phyloP scores from a whole-genome alignment of 2,888 invertebrate genomes.

The Diarsia mendica region DNA sequence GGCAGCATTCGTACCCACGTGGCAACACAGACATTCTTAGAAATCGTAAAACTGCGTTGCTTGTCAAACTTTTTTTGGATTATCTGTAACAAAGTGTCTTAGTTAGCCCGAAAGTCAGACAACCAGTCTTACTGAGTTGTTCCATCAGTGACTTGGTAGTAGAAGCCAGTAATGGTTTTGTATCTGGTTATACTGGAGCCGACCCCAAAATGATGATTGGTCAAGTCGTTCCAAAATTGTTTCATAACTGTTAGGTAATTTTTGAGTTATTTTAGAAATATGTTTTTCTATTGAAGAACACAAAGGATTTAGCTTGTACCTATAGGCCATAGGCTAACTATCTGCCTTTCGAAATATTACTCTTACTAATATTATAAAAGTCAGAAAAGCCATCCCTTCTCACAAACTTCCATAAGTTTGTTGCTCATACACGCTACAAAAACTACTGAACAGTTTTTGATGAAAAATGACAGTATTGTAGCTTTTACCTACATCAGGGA shows the following conservation, averaged over 20 bases:
- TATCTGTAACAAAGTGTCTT: conserved; percentile 36
- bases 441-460: neutral
- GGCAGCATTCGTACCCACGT: conserved; percentile 79
- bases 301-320: neutral
- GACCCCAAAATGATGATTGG: neutral
- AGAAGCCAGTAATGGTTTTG: too few species aligned
- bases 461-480: neutral
- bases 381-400: too few species aligned
- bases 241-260: neutral
- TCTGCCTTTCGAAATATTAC: neutral
- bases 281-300: neutral
- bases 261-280: neutral
- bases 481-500: neutral
- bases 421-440: neutral
- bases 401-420: neutral
- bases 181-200: neutral
- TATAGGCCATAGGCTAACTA: neutral
- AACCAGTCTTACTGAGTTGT: neutral
- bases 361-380: neutral
- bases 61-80: conserved; percentile 30
- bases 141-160: neutral
- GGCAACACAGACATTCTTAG: conserved; percentile 82
- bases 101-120: neutral
- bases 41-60: conserved; percentile 61
- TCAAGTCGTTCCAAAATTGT: neutral